Conservation (phyloP, 2,888 invertebrate species). For the Dorcus parallelipipedus region DNA sequence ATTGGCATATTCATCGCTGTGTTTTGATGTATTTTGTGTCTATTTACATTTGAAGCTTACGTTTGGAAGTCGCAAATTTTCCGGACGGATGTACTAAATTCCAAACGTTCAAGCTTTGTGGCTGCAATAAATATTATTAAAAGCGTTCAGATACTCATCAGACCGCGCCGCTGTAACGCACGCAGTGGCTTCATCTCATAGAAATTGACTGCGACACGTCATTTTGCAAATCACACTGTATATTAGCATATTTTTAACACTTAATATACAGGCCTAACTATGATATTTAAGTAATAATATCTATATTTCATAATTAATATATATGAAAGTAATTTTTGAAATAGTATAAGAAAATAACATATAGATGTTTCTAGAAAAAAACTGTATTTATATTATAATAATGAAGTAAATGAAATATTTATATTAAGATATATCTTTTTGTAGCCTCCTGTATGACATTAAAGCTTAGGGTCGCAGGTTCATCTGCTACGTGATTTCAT, state of each 20-base stretch:
- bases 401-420: conserved; percentile 46
- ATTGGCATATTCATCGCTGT: conserved; percentile 42
- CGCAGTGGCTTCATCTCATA: conserved; percentile 25
- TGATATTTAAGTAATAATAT: conserved; percentile 50
- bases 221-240: conserved; percentile 48
- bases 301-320: conserved; percentile 50
- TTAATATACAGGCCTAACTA: conserved; percentile 54
- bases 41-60: conserved; percentile 21
- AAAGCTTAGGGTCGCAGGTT: conserved; percentile 49
- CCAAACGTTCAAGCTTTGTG: conserved; percentile 16
- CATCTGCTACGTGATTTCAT: conserved; percentile 41
- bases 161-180: neutral
- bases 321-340: conserved; percentile 47
- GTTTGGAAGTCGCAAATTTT: conserved; percentile 18
- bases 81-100: conserved; percentile 2
- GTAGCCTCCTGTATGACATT: conserved; percentile 49
- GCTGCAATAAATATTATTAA: conserved; percentile 24
- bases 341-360: conserved; percentile 41
- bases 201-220: conserved; percentile 43
- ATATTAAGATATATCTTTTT: conserved; percentile 49
- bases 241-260: conserved; percentile 52
- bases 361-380: conserved; percentile 50
- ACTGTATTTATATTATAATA: conserved; percentile 49
- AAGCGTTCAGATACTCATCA: neutral
- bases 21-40: conserved; percentile 40